Percentiles rank a stretch among this genome's conserved stretches.
Evolutionary conservation across 1,140 invertebrate genomes (phyloP).

Genomic region (Rhopalosiphum maidis): DNA sequence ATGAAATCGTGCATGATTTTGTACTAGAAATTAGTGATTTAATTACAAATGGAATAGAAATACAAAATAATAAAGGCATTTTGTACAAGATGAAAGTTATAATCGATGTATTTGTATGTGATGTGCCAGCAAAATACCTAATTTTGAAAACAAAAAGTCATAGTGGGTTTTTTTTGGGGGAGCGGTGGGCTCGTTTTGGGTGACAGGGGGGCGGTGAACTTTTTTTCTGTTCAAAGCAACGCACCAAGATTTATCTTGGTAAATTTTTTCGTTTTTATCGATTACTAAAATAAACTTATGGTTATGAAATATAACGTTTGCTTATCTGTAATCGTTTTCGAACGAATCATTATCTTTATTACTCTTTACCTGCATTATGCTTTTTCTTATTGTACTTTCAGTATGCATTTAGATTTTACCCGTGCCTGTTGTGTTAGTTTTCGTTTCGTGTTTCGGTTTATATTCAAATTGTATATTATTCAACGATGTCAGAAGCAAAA

Average conservation of each 20-base stretch:
- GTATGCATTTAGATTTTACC: slow-evolving; percentile 7
- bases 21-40: neutral
- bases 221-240: neutral
- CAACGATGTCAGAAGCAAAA: neutral
- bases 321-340: neutral
- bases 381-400: neutral
- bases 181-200: no score
- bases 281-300: neutral
- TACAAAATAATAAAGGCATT: neutral
- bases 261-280: neutral
- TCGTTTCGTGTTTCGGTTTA: neutral
- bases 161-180: no score
- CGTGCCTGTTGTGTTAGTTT: neutral
- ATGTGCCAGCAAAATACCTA: neutral
- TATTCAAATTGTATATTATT: neutral
- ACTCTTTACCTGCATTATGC: neutral
- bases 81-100: neutral
- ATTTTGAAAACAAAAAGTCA: no score
- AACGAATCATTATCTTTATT: neutral
- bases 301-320: slow-evolving; percentile 20
- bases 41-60: neutral
- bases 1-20: neutral
- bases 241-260: neutral
- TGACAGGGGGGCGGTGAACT: no score
- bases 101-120: neutral